These are phyloP conservation scores for Monodelphis domestica DNA, from an alignment of 2,797 vertebrate genomes.

Conservation along the genomic window DNA sequence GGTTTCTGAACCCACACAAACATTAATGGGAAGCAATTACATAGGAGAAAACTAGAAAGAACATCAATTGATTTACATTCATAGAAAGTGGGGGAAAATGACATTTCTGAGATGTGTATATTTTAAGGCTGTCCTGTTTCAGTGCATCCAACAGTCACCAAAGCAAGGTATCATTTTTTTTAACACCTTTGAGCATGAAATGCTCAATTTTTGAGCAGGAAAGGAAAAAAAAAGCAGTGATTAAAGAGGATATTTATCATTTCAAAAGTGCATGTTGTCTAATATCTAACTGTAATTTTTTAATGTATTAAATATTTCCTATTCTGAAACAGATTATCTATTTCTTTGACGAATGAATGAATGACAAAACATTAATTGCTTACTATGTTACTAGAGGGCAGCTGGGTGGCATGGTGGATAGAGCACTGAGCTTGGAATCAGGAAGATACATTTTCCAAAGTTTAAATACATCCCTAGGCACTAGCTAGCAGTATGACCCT, in stretches of 20 bases:
- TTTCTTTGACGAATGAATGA: neutral
- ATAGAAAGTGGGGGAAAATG: conserved; percentile 54
- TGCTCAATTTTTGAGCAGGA: conserved; percentile 56
- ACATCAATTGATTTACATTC: conserved; percentile 57
- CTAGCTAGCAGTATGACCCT: no score
- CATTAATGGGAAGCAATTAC: neutral
- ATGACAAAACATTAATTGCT: neutral
- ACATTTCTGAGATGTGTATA: conserved; percentile 34
- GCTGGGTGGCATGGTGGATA: no score
- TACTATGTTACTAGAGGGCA: no score
- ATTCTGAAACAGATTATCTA: conserved; percentile 15
- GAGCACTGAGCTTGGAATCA: no score
- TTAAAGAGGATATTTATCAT: conserved; percentile 71
- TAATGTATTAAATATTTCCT: conserved; percentile 56
- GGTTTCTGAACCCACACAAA: conserved; percentile 67
- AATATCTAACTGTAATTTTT: conserved; percentile 51
- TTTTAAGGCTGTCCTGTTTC: conserved; percentile 41
- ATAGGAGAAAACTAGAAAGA: conserved; percentile 51
- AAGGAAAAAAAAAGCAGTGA: conserved; percentile 71
- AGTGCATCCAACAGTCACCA: conserved; percentile 56
- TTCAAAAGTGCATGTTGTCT: conserved; percentile 55
- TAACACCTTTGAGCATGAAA: conserved; percentile 45
- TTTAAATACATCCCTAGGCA: no score
- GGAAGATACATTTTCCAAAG: no score
- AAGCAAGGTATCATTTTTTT: conserved; percentile 62